Evolutionary conservation across 2,888 invertebrate genomes (phyloP).

Genomic region (Labia minor): DNA sequence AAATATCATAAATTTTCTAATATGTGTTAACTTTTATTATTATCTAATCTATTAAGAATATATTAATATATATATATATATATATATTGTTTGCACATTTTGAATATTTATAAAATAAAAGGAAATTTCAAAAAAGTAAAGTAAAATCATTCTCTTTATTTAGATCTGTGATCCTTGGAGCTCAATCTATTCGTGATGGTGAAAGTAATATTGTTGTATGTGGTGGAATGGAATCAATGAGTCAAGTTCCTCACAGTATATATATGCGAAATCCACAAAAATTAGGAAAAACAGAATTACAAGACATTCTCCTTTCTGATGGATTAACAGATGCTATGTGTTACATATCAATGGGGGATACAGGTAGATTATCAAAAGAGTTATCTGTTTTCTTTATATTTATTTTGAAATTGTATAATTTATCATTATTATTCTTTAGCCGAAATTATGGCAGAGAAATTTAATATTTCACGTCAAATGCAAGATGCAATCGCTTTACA

Average conservation of each 20-base stretch:
- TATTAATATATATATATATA: too few relatives aligned
- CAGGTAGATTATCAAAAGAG: slow-evolving; percentile 40
- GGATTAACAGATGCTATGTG: slow-evolving; percentile 65
- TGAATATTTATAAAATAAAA: too few relatives aligned
- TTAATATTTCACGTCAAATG: slow-evolving; percentile 49
- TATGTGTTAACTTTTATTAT: too few relatives aligned
- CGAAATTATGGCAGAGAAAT: slow-evolving; percentile 62
- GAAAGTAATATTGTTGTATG: slow-evolving; percentile 58
- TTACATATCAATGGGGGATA: slow-evolving; percentile 67
- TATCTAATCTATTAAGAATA: too few relatives aligned
- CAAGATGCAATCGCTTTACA: slow-evolving; percentile 59
- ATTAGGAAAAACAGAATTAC: slow-evolving; percentile 51
- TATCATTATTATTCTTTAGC: slow-evolving; percentile 38
- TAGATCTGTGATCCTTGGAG: slow-evolving; percentile 57
- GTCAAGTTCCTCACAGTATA: slow-evolving; percentile 56
- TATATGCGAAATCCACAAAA: slow-evolving; percentile 52
- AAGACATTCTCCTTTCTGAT: slow-evolving; percentile 57
- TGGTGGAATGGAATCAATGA: slow-evolving; percentile 79
- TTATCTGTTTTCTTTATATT: too few relatives aligned
- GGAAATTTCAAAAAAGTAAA: too few relatives aligned
- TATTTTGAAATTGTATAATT: background rate
- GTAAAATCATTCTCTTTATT: too few relatives aligned
- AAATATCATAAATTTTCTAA: too few relatives aligned
- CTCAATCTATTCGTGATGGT: slow-evolving; percentile 53
- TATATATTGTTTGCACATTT: too few relatives aligned